A percentile compares a stretch with the other conserved stretches of the same genome.
Evolutionary conservation across 2,113 vertebrate species (phyloP).

Genomic region (Callipepla squamata): DNA sequence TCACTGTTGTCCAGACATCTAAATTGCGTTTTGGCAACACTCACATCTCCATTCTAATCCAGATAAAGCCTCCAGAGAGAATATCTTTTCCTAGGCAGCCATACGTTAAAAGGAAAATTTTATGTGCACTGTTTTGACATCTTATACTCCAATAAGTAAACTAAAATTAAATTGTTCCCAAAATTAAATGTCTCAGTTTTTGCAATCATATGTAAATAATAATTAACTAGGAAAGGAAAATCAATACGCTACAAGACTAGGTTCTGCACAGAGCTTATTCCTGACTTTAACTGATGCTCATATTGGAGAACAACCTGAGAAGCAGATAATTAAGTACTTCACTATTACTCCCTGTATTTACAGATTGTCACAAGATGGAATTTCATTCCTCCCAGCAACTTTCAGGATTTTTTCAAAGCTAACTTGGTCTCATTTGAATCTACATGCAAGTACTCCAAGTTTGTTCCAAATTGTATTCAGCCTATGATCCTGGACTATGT

Average conservation of each 20-base stretch:
- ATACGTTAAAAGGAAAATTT: not conserved
- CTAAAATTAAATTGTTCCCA: not conserved
- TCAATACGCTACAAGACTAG: not conserved
- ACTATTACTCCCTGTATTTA: not conserved
- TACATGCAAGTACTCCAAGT: not conserved
- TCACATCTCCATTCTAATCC: not conserved
- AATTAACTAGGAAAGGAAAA: not conserved
- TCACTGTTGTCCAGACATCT: not conserved
- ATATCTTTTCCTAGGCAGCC: not conserved
- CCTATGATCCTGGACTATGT: not conserved
- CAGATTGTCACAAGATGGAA: not conserved
- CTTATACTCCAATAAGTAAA: not conserved
- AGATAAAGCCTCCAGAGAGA: not conserved
- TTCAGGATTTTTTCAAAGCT: not conserved
- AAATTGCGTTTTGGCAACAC: constrained; percentile 24
- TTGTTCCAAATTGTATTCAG: not conserved
- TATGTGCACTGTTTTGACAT: not conserved
- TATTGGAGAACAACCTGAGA: not conserved
- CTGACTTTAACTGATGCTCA: not conserved
- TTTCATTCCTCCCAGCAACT: not conserved
- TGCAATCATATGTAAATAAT: not conserved
- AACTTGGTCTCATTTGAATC: not conserved
- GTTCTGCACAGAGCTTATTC: not conserved
- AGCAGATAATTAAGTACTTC: not conserved
- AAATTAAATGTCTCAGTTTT: not conserved